Base-by-base conservation (phyloP, 2,113 vertebrate species). In the Coracopsis vasa region DNA sequence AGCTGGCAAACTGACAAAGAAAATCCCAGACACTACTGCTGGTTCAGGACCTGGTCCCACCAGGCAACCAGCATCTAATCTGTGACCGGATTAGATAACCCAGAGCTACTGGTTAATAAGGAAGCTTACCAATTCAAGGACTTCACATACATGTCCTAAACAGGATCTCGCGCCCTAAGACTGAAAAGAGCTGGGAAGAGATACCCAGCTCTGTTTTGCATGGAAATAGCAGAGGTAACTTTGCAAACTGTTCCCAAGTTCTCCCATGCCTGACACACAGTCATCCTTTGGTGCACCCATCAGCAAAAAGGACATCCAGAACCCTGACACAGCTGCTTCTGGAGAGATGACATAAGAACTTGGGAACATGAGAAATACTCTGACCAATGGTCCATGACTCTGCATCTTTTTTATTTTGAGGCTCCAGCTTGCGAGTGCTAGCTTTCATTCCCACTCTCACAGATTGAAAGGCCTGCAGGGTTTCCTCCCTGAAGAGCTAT, bases 81-180 rank as follows among this genome's bases (percentile, higher is more conserved):
- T 1, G 4, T n/a, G 62, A 21, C 64, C 0, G 0, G 23, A 39
- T 0, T 42, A 81, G 39, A 9, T 11, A 53, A 58, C 28, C n/a
- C 78, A 56, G 42, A 72, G 64, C 42, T 58, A 5, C 23, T 14
- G 45, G 20, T 25, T 80, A 73, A 11, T 42, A 21, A 37, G 18
- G 28, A 79, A 29, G 10, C 4, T 86, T 70, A 39, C 14, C 9
- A 91, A 42, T 58, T 80, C 58, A 42, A 56, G 18, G 16, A 12
- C 47, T 60, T 69, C 53, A n/a, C 53, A 61, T 80, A 24, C 53
- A 47, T 42, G 39, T 71, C 39, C 47, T 54, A 0, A 41, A 50
- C 10, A 50, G 45, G 28, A 86, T 21, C 33, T 62, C 0, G 0
- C 7, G 42, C 42, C 31, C 48, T 13, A 15, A 56, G 64, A 67